Evolutionary conservation across 2,113 vertebrate species (phyloP).

Genomic region (Cromileptes altivelis): DNA sequence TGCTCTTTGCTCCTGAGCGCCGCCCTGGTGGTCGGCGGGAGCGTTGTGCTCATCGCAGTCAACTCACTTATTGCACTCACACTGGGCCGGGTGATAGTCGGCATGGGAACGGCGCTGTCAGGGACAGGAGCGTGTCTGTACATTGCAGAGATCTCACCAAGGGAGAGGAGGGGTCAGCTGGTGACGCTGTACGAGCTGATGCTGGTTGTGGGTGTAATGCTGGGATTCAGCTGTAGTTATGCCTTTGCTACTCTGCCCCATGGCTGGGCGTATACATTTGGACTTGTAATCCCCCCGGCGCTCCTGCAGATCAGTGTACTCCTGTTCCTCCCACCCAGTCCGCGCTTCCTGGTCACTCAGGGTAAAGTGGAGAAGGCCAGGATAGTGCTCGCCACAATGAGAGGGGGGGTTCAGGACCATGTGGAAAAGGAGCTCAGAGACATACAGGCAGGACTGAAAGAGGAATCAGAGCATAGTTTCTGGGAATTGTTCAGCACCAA

Average conservation of each 20-base stretch:
- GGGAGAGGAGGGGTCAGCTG: constrained; percentile 90
- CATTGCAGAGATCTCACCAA: constrained; percentile 93
- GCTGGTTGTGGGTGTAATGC: constrained; percentile 93
- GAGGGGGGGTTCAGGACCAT: constrained; percentile 61
- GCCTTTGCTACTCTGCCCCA: constrained; percentile 85
- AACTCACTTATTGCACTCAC: constrained; percentile 86
- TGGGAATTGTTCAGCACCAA: constrained; percentile 90
- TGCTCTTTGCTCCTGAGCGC: constrained; percentile 90
- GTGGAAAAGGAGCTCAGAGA: constrained; percentile 87
- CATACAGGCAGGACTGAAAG: constrained; percentile 91
- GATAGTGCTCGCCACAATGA: constrained; percentile 87
- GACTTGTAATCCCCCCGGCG: constrained; percentile 90
- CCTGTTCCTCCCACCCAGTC: constrained; percentile 93
- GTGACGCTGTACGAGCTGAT: constrained; percentile 95
- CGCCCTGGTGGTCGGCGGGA: constrained; percentile 88
- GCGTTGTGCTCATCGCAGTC: constrained; percentile 83
- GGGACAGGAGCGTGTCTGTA: constrained; percentile 94
- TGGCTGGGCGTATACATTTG: constrained; percentile 95
- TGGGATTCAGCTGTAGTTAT: constrained; percentile 93
- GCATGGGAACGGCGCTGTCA: constrained; percentile 93
- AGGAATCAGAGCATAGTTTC: constrained; percentile 90
- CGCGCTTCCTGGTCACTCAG: constrained; percentile 92
- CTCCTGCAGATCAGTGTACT: constrained; percentile 89
- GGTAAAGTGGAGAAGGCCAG: constrained; percentile 87
- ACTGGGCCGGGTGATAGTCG: constrained; percentile 89